phyloP scores from a whole-genome alignment of 2,113 vertebrate genomes.

The Planiliza haematocheilus region DNA sequence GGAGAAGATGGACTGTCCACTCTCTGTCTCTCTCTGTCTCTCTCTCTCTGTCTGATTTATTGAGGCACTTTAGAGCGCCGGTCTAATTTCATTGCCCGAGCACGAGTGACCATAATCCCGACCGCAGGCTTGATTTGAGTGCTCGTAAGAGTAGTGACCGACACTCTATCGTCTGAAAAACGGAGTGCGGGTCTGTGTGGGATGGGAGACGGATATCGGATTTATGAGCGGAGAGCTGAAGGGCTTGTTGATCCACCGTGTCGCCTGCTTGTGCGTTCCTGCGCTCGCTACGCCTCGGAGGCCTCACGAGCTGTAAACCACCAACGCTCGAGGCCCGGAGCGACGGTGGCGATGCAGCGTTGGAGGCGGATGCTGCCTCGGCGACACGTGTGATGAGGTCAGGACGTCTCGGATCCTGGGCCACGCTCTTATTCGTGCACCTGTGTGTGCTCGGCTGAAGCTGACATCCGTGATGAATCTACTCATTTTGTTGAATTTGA shows the following conservation, averaged over 20 bases:
- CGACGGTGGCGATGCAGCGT: background rate
- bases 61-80: slow-evolving; percentile 69
- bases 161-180: slow-evolving; percentile 76
- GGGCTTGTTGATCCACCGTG: slow-evolving; percentile 35
- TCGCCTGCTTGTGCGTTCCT: slow-evolving; percentile 8
- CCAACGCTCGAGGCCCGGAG: background rate
- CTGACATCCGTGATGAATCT: slow-evolving; percentile 54
- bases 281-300: slow-evolving; percentile 17
- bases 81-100: slow-evolving; percentile 80
- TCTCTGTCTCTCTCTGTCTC: slow-evolving; percentile 48
- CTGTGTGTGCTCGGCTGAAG: background rate
- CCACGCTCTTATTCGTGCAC: background rate
- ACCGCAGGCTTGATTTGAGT: slow-evolving; percentile 84
- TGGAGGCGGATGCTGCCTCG: slow-evolving; percentile 16
- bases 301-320: background rate
- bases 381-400: slow-evolving; percentile 7
- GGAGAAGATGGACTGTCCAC: slow-evolving; percentile 75
- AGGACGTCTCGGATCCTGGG: slow-evolving; percentile 23
- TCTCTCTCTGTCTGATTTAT: slow-evolving; percentile 60
- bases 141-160: slow-evolving; percentile 76
- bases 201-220: slow-evolving; percentile 72
- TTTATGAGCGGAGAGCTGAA: slow-evolving; percentile 65
- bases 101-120: slow-evolving; percentile 80
- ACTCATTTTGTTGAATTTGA: slow-evolving; percentile 51
- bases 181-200: slow-evolving; percentile 37